Conservation (phyloP, 2,888 invertebrate species). For the Drosophila yooni region DNA sequence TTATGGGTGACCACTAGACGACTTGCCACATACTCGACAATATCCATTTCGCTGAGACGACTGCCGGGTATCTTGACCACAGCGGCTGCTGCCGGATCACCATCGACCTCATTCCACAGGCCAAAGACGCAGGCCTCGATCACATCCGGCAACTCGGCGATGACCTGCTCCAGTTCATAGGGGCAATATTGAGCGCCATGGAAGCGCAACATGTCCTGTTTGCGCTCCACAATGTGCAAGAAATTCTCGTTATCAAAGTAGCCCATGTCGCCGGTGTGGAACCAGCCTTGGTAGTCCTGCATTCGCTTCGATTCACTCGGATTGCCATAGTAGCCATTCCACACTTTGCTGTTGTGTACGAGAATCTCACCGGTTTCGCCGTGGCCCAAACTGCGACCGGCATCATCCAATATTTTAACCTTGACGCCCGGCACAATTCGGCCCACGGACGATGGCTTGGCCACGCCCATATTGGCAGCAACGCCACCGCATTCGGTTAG, state of each 20-base stretch:
- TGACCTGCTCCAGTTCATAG: conserved; percentile 80
- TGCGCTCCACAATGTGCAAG: conserved; percentile 80
- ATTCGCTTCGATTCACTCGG: conserved; percentile 75
- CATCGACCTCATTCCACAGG: conserved; percentile 79
- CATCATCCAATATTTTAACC: conserved; percentile 81
- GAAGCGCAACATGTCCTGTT: conserved; percentile 80
- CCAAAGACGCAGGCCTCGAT: conserved; percentile 82
- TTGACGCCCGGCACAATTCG: conserved; percentile 70
- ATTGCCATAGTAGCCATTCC: conserved; percentile 83
- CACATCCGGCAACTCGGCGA: conserved; percentile 79
- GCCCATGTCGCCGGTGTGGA: conserved; percentile 84
- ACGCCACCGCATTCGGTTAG: conserved; percentile 80
- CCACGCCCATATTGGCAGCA: conserved; percentile 74
- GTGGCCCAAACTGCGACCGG: conserved; percentile 72
- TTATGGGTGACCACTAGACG: conserved; percentile 79
- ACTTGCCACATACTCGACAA: conserved; percentile 79
- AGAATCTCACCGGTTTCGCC: conserved; percentile 82
- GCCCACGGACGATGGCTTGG: conserved; percentile 77
- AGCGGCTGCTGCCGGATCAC: conserved; percentile 82
- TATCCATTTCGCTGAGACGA: conserved; percentile 74
- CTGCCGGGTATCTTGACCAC: conserved; percentile 74
- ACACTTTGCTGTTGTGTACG: conserved; percentile 69
- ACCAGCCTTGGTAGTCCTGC: conserved; percentile 83
- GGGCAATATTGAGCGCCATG: conserved; percentile 82
- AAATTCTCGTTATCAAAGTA: conserved; percentile 83